Evolutionary conservation across 2,113 vertebrate genomes (phyloP).

Genomic region (Thermophis baileyi): DNA sequence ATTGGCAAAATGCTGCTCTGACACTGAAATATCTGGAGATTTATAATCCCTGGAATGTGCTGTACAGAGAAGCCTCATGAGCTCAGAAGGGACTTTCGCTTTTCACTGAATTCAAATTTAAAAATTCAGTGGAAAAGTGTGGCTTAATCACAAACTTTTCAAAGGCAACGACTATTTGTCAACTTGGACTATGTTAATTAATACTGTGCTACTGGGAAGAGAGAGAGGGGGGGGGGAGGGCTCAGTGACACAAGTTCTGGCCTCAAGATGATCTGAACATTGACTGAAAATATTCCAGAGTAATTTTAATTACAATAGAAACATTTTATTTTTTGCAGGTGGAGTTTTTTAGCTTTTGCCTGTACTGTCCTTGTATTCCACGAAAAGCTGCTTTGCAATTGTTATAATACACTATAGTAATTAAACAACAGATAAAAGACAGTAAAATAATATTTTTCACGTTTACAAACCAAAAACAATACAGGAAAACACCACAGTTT

Average conservation of each 20-base stretch:
- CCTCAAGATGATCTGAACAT: not conserved
- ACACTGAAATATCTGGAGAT: not conserved
- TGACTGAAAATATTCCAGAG: too few relatives aligned
- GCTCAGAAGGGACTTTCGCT: not conserved
- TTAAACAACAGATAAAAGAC: not conserved
- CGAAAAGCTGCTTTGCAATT: not conserved
- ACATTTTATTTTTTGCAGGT: not conserved
- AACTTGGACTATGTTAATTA: not conserved
- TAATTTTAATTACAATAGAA: not conserved
- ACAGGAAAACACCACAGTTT: not conserved
- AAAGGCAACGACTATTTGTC: not conserved
- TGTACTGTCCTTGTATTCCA: not conserved
- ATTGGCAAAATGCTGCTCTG: accelerated
- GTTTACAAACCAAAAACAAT: slow-evolving; percentile 6
- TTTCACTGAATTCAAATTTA: not conserved
- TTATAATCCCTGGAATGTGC: accelerated
- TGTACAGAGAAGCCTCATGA: not conserved
- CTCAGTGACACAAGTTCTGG: not conserved
- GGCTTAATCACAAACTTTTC: slow-evolving; percentile 16
- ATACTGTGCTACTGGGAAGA: not conserved
- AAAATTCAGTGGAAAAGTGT: not conserved
- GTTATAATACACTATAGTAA: not conserved
- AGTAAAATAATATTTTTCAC: not conserved
- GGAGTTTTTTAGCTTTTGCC: not conserved
- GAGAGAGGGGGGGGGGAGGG: too few relatives aligned